Percentiles rank a stretch among this genome's conserved stretches.
Evolutionary conservation across 2,888 invertebrate species (phyloP).

Genomic region (Allacma fusca): DNA sequence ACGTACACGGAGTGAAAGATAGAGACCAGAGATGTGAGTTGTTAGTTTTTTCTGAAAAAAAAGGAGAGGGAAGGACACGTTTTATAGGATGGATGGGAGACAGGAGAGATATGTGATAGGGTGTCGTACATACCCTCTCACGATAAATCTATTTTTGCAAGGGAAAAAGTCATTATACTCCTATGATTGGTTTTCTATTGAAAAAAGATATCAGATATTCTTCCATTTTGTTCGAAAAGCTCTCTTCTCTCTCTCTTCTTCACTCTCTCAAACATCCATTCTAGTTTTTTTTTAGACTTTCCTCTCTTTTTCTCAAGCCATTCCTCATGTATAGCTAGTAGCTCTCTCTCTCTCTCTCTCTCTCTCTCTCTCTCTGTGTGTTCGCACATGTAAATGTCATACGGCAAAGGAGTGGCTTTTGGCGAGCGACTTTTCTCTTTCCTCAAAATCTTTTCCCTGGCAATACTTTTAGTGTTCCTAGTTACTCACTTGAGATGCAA

Average conservation of each 20-base stretch:
- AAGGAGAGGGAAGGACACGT: conserved; percentile 10
- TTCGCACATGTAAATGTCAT: conserved; percentile 12
- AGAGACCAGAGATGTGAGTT: conserved; percentile 19
- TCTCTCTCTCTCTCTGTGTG: neutral
- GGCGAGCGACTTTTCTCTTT: conserved; percentile 1
- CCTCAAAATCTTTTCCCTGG: neutral
- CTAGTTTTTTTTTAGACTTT: conserved; percentile 23
- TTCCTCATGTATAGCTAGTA: conserved; percentile 6
- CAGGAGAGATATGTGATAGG: conserved; percentile 21
- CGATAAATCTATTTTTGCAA: conserved; percentile 52
- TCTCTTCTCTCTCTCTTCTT: conserved; percentile 33
- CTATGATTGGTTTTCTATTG: conserved; percentile 54
- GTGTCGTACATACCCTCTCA: conserved; percentile 26
- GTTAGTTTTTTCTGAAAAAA: conserved; percentile 5
- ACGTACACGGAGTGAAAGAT: conserved; percentile 3
- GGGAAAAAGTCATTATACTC: conserved; percentile 55
- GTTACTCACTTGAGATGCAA: conserved; percentile 2
- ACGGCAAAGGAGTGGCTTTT: neutral
- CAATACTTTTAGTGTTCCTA: neutral
- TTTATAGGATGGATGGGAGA: neutral
- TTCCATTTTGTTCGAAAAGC: conserved; percentile 51
- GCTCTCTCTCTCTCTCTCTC: conserved; percentile 13
- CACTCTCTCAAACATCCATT: conserved; percentile 31
- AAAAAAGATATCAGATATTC: conserved; percentile 54
- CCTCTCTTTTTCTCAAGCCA: conserved; percentile 19